Percentiles rank a stretch among this genome's conserved stretches.
These are phyloP conservation scores for Crossocerus cetratus DNA, from an alignment of 2,888 invertebrate species.

Conservation along the genomic window DNA sequence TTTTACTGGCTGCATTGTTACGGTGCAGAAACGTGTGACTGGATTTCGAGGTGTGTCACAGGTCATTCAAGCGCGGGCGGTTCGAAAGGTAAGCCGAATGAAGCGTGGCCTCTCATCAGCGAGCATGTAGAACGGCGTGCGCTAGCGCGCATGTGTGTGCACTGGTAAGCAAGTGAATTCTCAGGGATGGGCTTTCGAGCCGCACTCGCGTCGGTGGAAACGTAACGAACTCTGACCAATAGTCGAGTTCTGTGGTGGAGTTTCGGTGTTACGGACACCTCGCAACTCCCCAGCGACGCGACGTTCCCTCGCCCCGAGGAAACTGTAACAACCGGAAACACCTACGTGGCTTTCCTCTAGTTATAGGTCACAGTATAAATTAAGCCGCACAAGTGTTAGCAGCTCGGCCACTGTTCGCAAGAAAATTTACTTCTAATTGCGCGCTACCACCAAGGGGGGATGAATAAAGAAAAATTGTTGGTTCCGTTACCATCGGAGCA, in stretches of 20 bases:
- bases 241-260: slow-evolving; percentile 8
- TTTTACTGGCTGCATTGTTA: too few species aligned
- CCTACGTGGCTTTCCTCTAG: slow-evolving; percentile 5
- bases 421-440: not conserved
- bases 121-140: too few species aligned
- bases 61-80: too few species aligned
- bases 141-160: too few species aligned
- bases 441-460: too few species aligned
- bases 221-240: slow-evolving; percentile 17
- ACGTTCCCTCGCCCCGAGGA: slow-evolving; percentile 2
- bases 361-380: slow-evolving; percentile 1
- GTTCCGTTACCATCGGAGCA: too few species aligned
- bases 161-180: too few species aligned
- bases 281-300: not conserved
- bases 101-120: too few species aligned
- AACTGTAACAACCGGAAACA: slow-evolving; percentile 8
- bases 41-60: too few species aligned
- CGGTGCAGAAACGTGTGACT: too few species aligned
- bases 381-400: not conserved
- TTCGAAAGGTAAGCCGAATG: too few species aligned
- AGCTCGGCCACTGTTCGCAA: not conserved
- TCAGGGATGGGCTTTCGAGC: not conserved
- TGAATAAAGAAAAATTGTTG: too few species aligned
- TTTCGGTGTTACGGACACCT: slow-evolving; percentile 9
- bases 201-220: not conserved